Evolutionary conservation across 2,888 invertebrate species (phyloP), one percentile per base, ranked within the genome.

Genomic region (Andrena bucephala): DNA sequence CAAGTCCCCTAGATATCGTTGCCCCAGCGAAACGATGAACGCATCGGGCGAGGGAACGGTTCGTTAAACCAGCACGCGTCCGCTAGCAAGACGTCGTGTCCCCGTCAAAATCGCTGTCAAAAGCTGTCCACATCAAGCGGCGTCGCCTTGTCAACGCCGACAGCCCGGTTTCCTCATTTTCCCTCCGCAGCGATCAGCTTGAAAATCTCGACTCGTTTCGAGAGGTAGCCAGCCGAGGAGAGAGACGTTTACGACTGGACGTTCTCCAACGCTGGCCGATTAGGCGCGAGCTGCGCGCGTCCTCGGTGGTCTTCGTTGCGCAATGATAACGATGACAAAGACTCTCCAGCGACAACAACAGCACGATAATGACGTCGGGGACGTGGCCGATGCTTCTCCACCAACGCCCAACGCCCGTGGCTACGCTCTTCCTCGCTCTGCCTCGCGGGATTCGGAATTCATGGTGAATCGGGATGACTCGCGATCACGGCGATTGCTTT

Each of bases 271-370:
- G 67, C 48, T 16, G 13, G 67, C 76, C 75, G 81, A 84, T 84
- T 85, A 78, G 57, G 67, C 75, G 80, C 80, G 66, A 63, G 57
- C 77, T 74, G 54, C 42, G 42, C 42, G 42, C 87, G 90, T 86
- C 89, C 87, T 90, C 91, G 89, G 85, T 81, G 88, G 81, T 85
- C 79, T 86, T 69, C 76, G 86, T 91, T 91, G 89, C 90, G 90
- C 90, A 91, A 91, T 89, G 91, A 91, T 91, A 91, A 91, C 90
- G 90, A 89, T 85, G 85, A 87, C 88, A 89, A 89, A 87, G 85
- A 65, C 84, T 85, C 42, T 70, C 50, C 42, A 42, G 80, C 82
- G 84, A 84, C 85, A 87, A 86, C 83, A 86, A 83, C 79, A 69
- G 65, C 75, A 73, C 79, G 87, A 87, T 84, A 86, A 86, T 80